phyloP scores from a whole-genome alignment of 1,140 invertebrate species.

The Heliconius congener region DNA sequence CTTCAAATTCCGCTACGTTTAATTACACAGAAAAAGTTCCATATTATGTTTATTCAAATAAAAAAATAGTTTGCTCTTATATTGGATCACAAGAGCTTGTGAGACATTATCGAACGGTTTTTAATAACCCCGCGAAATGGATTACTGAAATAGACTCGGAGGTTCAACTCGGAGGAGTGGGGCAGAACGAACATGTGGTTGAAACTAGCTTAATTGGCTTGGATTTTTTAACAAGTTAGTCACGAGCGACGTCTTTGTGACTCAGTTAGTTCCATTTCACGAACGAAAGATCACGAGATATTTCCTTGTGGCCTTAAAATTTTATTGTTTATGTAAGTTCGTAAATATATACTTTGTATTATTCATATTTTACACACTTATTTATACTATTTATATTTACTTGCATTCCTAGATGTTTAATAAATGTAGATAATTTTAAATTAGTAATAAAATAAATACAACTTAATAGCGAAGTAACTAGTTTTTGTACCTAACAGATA shows the following conservation, averaged over 20 bases:
- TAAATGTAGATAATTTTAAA: neutral
- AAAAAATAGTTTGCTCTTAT: too few species aligned
- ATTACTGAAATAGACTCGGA: slow-evolving; percentile 29
- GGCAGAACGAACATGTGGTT: slow-evolving; percentile 35
- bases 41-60: neutral
- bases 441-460: neutral
- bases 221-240: slow-evolving; percentile 74
- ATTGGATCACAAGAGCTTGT: neutral
- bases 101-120: slow-evolving; percentile 26
- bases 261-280: slow-evolving; percentile 67
- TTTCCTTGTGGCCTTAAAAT: slow-evolving; percentile 36
- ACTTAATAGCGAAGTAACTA: too few species aligned
- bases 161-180: slow-evolving; percentile 20
- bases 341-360: slow-evolving; percentile 8
- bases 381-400: neutral
- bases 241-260: slow-evolving; percentile 62
- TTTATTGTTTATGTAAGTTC: slow-evolving; percentile 17
- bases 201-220: slow-evolving; percentile 61
- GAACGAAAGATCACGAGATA: slow-evolving; percentile 47
- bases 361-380: slow-evolving; percentile 3
- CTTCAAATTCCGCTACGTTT: too few species aligned
- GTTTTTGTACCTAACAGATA: too few species aligned
- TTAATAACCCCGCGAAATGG: slow-evolving; percentile 19
- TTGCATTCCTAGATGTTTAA: neutral
- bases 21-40: too few species aligned